Conservation (phyloP, 2,113 vertebrate genomes). For the Tenrec ecaudatus region DNA sequence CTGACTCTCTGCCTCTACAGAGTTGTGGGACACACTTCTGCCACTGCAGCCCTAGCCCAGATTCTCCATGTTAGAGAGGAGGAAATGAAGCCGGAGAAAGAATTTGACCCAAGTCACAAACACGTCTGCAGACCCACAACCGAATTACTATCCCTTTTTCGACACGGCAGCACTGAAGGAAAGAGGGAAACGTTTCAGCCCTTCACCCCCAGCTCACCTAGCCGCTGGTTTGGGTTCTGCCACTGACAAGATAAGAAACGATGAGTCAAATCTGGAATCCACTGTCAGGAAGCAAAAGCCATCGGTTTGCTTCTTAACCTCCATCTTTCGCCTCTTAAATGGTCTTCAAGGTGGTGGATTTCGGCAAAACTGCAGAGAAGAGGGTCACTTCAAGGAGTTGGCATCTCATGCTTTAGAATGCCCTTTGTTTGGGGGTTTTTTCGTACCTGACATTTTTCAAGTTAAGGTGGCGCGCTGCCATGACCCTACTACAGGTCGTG, state of each 20-base stretch:
- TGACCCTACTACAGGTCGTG: conserved; percentile 53
- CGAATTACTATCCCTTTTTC: conserved; percentile 2
- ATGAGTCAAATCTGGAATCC: conserved; percentile 17
- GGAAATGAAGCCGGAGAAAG: background rate
- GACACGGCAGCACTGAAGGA: conserved; percentile 30
- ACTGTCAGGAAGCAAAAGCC: background rate
- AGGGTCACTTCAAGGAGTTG: conserved; percentile 7
- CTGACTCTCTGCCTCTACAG: background rate
- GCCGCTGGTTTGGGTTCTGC: conserved; percentile 11
- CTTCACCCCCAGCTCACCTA: background rate
- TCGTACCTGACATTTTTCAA: conserved; percentile 51
- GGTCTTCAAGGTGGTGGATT: conserved; percentile 8
- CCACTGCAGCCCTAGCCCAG: background rate
- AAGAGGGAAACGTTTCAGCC: conserved; percentile 7
- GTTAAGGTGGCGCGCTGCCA: conserved; percentile 30
- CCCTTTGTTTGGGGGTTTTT: background rate
- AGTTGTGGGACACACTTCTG: background rate
- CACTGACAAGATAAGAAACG: conserved; percentile 32
- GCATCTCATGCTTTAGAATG: background rate
- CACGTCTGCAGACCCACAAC: background rate
- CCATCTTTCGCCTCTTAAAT: conserved; percentile 20
- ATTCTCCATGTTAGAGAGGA: background rate
- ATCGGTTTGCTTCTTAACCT: background rate
- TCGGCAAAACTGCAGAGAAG: background rate
- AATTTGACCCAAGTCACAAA: conserved; percentile 34